Percentiles rank a stretch among this genome's conserved stretches.
phyloP scores from a whole-genome alignment of 2,888 invertebrate species.

The Dascillus cervinus region DNA sequence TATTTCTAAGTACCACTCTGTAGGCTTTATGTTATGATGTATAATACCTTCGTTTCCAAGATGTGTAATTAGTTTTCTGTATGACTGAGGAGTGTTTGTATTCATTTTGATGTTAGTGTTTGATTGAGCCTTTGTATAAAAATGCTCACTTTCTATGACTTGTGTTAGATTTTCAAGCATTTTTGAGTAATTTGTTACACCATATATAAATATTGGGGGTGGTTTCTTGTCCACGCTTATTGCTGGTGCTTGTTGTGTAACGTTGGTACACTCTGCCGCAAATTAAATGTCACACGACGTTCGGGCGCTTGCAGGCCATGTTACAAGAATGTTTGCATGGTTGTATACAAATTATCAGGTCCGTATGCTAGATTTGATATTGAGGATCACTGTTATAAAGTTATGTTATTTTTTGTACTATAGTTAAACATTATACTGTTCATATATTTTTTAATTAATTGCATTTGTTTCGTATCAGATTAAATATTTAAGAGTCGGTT shows the following conservation, averaged over 20 bases:
- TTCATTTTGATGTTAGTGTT: constrained; percentile 3
- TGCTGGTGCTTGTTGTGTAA: constrained; percentile 3
- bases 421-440: no score
- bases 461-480: no score
- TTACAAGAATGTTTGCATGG: no score
- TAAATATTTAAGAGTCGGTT: no score
- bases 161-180: constrained; percentile 3
- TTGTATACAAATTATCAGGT: no score
- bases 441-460: no score
- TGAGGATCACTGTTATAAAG: no score
- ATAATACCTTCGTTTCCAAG: constrained; percentile 1
- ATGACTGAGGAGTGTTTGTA: constrained; percentile 2
- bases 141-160: constrained; percentile 3
- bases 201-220: constrained; percentile 4
- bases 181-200: constrained; percentile 3
- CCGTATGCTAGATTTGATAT: no score
- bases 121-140: constrained; percentile 4
- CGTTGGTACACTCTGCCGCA: no score
- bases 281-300: no score
- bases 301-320: no score
- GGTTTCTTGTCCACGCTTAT: constrained; percentile 3
- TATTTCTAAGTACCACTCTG: constrained; percentile 2
- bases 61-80: constrained; percentile 4
- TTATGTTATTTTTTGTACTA: no score
- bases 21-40: constrained; percentile 3